Percentiles rank a stretch among this genome's conserved stretches.
phyloP scores from a whole-genome alignment of 2,797 vertebrate genomes.

The Periparus ater region DNA sequence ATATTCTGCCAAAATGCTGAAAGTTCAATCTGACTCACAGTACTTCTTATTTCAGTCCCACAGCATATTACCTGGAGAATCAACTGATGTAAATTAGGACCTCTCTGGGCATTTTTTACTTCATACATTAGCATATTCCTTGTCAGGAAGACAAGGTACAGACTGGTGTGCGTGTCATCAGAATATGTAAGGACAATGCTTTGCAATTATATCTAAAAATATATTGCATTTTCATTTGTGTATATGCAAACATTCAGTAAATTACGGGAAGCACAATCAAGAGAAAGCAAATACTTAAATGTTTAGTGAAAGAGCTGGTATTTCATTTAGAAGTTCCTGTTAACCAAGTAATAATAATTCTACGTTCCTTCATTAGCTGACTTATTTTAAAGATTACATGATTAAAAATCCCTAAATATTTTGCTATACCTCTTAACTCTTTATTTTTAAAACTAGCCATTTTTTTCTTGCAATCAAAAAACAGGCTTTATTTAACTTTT shows the following conservation, averaged over 20 bases:
- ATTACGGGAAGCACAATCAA: not conserved
- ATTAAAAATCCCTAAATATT: not conserved
- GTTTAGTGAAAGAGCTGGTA: not conserved
- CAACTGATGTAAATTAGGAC: not conserved
- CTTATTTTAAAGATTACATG: not conserved
- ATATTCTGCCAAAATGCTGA: not conserved
- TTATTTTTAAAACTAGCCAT: accelerated
- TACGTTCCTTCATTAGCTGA: not conserved
- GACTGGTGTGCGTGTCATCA: not conserved
- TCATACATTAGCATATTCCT: not conserved
- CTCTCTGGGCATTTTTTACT: not conserved
- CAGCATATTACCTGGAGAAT: not conserved
- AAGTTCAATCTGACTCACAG: not conserved
- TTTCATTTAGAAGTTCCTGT: not conserved
- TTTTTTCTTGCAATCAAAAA: not conserved
- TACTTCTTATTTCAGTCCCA: not conserved
- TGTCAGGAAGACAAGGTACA: not conserved
- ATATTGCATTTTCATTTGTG: not conserved
- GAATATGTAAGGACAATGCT: not conserved
- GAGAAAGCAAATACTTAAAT: not conserved
- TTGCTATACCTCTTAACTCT: not conserved
- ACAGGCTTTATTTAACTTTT: accelerated
- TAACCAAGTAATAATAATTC: not conserved
- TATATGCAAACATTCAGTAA: not conserved
- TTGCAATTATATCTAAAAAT: not conserved